These are phyloP conservation scores for Diorhabda carinulata DNA, from an alignment of 1,140 invertebrate genomes.

Conservation along the genomic window DNA sequence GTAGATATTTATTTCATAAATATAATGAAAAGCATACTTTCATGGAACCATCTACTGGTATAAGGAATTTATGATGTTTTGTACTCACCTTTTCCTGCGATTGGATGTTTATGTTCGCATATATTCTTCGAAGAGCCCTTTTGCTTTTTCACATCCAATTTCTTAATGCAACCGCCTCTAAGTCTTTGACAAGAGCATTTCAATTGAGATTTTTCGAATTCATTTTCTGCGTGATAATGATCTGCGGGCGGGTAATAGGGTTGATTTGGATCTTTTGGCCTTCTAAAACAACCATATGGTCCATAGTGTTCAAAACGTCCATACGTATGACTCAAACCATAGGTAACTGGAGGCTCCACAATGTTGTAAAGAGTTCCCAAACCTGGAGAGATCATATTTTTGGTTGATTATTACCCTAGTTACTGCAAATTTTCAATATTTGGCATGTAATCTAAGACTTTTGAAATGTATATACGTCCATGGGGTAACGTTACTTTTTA, in stretches of 20 bases:
- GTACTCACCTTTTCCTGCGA: background rate
- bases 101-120: background rate
- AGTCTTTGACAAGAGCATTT: conserved; percentile 6
- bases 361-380: conserved; percentile 39
- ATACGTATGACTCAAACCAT: conserved; percentile 44
- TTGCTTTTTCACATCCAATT: background rate
- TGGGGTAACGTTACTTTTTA: too few relatives aligned
- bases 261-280: conserved; percentile 35
- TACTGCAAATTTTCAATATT: too few relatives aligned
- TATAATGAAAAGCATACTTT: too few relatives aligned
- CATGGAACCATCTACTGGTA: too few relatives aligned
- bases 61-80: background rate
- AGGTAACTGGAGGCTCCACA: conserved; percentile 34
- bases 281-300: conserved; percentile 40
- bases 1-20: too few relatives aligned
- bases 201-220: conserved; percentile 1
- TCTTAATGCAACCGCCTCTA: background rate
- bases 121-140: background rate
- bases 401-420: too few relatives aligned
- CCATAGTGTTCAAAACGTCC: conserved; percentile 43
- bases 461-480: too few relatives aligned
- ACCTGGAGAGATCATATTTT: background rate
- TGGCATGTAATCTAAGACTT: too few relatives aligned
- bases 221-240: background rate
- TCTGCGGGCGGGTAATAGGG: conserved; percentile 33